A percentile compares a stretch with the other conserved stretches of the same genome.
Conservation (phyloP, 1,140 invertebrate genomes). For the Leptonema lineaticorne region DNA sequence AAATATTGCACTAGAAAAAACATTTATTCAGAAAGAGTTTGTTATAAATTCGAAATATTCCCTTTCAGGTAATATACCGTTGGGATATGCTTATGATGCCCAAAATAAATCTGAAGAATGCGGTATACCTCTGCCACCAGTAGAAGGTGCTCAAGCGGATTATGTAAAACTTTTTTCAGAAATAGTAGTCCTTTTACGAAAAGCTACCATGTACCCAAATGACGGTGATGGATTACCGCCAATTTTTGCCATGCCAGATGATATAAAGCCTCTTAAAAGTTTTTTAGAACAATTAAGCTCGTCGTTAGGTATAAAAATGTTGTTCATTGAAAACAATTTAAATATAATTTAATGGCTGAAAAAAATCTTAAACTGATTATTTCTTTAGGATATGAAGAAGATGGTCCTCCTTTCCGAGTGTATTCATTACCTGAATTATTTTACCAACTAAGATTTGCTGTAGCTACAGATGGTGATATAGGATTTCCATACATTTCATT, state of each 20-base stretch:
- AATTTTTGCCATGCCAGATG: slow-evolving; percentile 18
- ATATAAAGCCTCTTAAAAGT: neutral
- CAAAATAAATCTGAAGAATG: neutral
- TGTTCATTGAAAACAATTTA: too few relatives aligned
- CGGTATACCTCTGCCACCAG: slow-evolving; percentile 18
- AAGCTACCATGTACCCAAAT: neutral
- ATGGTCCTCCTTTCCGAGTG: neutral
- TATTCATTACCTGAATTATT: neutral
- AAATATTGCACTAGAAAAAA: too few relatives aligned
- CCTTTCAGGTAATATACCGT: slow-evolving; percentile 28
- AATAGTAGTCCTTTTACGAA: slow-evolving; percentile 4
- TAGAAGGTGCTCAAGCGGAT: slow-evolving; percentile 2
- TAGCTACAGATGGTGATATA: neutral
- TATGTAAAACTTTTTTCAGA: slow-evolving; percentile 5
- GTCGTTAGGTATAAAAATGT: slow-evolving; percentile 13
- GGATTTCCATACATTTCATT: neutral
- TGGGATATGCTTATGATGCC: slow-evolving; percentile 24
- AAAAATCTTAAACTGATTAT: too few relatives aligned
- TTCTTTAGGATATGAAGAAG: slow-evolving; percentile 35
- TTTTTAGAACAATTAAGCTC: slow-evolving; percentile 25
- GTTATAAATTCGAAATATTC: neutral
- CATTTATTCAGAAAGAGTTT: too few relatives aligned
- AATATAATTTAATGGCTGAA: too few relatives aligned
- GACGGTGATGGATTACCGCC: neutral
- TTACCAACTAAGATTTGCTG: neutral